Percentiles rank a stretch among this genome's conserved stretches.
Evolutionary conservation across 64 coral and sea anemone genomes (phyloP).

Genomic region (Anthopleura sola): DNA sequence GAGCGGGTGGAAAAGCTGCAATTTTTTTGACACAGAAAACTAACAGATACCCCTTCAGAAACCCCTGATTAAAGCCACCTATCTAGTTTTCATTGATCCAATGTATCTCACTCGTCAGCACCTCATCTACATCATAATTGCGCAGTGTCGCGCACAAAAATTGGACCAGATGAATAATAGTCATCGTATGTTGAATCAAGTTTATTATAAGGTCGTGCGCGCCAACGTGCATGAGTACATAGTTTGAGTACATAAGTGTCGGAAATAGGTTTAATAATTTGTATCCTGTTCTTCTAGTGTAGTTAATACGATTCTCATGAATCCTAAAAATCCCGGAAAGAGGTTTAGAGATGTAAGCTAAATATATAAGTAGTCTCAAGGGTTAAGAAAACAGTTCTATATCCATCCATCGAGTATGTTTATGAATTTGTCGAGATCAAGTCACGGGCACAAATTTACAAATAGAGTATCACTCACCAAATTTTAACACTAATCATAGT

Average conservation of each 20-base stretch:
- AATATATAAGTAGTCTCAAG: not conserved
- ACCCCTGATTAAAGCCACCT: not conserved
- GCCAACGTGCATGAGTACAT: not conserved
- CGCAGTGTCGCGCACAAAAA: not conserved
- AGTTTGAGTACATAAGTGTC: slow-evolving; percentile 1
- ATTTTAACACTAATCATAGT: not conserved
- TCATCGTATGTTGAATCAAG: not conserved
- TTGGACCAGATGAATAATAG: not conserved
- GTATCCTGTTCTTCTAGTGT: not conserved
- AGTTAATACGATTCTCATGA: not conserved
- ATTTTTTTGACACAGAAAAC: not conserved
- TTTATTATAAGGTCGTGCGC: not conserved
- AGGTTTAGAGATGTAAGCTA: not conserved
- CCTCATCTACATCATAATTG: no score
- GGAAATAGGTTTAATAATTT: not conserved
- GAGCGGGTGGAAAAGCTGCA: not conserved
- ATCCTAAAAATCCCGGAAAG: not conserved
- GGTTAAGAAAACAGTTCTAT: not conserved
- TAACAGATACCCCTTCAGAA: not conserved
- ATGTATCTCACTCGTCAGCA: not conserved
- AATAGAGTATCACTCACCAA: not conserved
- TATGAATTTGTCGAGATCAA: not conserved
- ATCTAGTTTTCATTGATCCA: not conserved
- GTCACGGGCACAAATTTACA: no score
- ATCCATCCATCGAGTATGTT: not conserved